phyloP scores from a whole-genome alignment of 2,888 invertebrate species.

The Gasteruption jaculator region DNA sequence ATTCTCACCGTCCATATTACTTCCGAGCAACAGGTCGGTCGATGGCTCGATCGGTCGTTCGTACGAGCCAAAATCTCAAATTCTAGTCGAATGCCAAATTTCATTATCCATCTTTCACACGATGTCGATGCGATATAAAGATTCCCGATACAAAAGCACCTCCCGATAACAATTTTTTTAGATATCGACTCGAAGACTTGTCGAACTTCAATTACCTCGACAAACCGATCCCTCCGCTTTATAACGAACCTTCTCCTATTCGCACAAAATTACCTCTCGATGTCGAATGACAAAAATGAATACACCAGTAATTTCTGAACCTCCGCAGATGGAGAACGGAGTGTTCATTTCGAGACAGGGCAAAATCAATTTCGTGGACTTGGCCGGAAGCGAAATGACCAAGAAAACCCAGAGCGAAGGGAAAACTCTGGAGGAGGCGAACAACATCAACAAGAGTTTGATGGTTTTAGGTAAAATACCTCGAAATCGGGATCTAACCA shows the following conservation, averaged over 20 bases:
- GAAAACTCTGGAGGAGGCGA: constrained; percentile 87
- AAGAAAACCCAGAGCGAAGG: constrained; percentile 85
- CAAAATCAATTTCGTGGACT: constrained; percentile 92
- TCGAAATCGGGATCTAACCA: not conserved
- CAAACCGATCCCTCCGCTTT: too few species aligned
- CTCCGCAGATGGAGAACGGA: constrained; percentile 60
- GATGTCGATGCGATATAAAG: too few species aligned
- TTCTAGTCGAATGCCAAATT: too few species aligned
- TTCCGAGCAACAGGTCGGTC: constrained; percentile 71
- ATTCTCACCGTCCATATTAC: constrained; percentile 87
- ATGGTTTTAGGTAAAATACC: constrained; percentile 78
- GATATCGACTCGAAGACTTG: too few species aligned
- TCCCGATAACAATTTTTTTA: too few species aligned
- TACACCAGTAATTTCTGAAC: too few species aligned
- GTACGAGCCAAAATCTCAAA: too few species aligned
- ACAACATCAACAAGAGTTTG: constrained; percentile 92
- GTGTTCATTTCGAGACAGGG: constrained; percentile 88
- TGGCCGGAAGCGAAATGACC: constrained; percentile 96
- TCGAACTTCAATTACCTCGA: too few species aligned
- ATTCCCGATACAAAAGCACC: constrained; percentile 2
- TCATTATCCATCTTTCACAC: too few species aligned
- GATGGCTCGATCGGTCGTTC: not conserved
- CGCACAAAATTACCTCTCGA: too few species aligned
- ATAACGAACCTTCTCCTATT: too few species aligned
- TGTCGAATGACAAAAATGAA: too few species aligned